phyloP scores from a whole-genome alignment of 2,888 invertebrate species.

The Acronicta aceris region DNA sequence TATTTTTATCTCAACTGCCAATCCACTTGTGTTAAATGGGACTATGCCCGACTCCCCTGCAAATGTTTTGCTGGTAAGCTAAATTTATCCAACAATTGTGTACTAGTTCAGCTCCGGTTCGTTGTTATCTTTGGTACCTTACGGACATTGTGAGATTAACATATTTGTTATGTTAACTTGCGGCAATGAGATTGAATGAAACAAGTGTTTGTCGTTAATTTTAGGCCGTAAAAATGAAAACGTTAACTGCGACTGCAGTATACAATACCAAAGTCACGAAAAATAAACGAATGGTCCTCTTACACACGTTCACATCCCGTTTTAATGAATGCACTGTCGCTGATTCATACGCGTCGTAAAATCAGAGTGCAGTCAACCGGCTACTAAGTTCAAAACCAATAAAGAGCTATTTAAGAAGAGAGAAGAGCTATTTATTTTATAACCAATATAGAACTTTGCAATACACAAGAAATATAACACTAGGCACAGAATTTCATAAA shows the following conservation, averaged over 20 bases:
- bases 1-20: conserved; percentile 26
- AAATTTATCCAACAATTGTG: conserved; percentile 61
- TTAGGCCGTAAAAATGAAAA: conserved; percentile 36
- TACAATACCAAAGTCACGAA: conserved; percentile 68
- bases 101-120: conserved; percentile 32
- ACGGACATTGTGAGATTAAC: conserved; percentile 10
- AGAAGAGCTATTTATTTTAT: too few species aligned
- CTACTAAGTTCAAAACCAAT: conserved; percentile 68
- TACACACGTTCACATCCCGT: conserved; percentile 67
- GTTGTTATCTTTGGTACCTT: conserved; percentile 13
- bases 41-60: conserved; percentile 47
- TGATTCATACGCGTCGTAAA: conserved; percentile 80
- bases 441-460: too few species aligned
- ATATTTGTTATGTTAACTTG: conserved; percentile 10
- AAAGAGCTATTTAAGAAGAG: conserved; percentile 52
- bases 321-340: conserved; percentile 75
- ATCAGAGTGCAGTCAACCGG: conserved; percentile 74
- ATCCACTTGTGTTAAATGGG: conserved; percentile 24
- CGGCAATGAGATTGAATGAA: conserved; percentile 12
- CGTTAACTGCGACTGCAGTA: conserved; percentile 45
- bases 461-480: conserved; percentile 23
- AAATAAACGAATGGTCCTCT: conserved; percentile 64
- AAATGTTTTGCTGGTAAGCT: conserved; percentile 61
- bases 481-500: conserved; percentile 9
- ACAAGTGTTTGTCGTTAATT: conserved; percentile 29